These are phyloP conservation scores for Melinaea marsaeus DNA, from an alignment of 2,888 invertebrate species.

Conservation along the genomic window DNA sequence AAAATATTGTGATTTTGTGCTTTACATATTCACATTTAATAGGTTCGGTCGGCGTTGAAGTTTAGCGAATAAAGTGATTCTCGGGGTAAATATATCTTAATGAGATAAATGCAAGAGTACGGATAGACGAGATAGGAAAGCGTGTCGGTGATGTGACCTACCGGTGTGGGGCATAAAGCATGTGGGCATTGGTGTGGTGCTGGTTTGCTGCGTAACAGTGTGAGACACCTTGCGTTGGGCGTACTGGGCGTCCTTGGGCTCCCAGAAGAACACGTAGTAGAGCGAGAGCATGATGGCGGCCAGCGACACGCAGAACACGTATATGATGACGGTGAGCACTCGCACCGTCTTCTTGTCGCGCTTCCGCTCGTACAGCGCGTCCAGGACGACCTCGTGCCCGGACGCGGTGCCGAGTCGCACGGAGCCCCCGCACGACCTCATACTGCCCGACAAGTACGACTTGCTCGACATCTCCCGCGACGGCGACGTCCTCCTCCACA, in stretches of 20 bases:
- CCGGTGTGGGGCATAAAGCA: constrained; percentile 76
- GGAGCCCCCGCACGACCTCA: constrained; percentile 69
- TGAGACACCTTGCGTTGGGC: constrained; percentile 74
- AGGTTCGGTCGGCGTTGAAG: too few species aligned
- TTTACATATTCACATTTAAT: too few species aligned
- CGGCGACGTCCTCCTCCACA: constrained; percentile 37
- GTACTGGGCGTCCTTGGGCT: constrained; percentile 81
- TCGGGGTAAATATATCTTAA: background rate
- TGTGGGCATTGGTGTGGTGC: constrained; percentile 77
- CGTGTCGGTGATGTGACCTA: constrained; percentile 70
- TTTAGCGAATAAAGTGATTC: too few species aligned
- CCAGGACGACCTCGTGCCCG: constrained; percentile 82
- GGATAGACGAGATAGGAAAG: constrained; percentile 38
- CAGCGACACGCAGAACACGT: constrained; percentile 95
- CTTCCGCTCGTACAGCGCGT: constrained; percentile 88
- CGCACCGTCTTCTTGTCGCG: constrained; percentile 92
- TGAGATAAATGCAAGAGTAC: constrained; percentile 4
- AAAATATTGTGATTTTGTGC: background rate
- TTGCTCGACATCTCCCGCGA: constrained; percentile 74
- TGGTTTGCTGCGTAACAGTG: constrained; percentile 72
- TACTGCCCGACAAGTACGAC: constrained; percentile 75
- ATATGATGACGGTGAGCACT: constrained; percentile 94
- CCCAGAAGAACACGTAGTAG: constrained; percentile 97
- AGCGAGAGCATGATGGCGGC: constrained; percentile 95
- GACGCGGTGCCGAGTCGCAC: constrained; percentile 59